A percentile compares a stretch with the other conserved stretches of the same genome.
Conservation (phyloP, 1,140 invertebrate genomes). For the Andricus grossulariae region DNA sequence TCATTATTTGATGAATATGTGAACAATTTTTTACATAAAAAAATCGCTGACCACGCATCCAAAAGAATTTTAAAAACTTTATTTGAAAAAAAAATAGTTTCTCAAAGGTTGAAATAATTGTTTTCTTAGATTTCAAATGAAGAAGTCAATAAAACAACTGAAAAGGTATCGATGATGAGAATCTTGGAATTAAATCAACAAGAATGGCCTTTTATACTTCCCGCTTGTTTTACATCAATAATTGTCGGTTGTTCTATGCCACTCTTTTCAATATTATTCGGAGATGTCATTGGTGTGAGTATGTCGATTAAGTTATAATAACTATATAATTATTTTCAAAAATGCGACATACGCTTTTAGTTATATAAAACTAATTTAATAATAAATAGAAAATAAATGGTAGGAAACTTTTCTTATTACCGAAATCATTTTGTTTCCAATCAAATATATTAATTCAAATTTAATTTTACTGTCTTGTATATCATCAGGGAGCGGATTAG, state of each 20-base stretch:
- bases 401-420: too few relatives aligned
- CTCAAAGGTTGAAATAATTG: background rate
- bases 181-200: conserved; percentile 83
- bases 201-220: conserved; percentile 84
- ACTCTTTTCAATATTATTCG: conserved; percentile 86
- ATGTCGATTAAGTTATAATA: conserved; percentile 61
- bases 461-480: too few relatives aligned
- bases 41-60: too few relatives aligned
- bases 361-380: background rate
- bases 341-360: background rate
- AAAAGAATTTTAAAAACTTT: background rate
- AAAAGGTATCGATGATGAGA: conserved; percentile 68
- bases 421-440: too few relatives aligned
- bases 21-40: too few relatives aligned
- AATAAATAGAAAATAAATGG: too few relatives aligned
- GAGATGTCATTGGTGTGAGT: conserved; percentile 85
- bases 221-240: conserved; percentile 81
- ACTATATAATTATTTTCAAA: conserved; percentile 7
- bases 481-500: too few relatives aligned
- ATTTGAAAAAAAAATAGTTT: background rate
- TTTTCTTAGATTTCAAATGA: background rate
- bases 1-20: too few relatives aligned
- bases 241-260: conserved; percentile 86
- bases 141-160: background rate
- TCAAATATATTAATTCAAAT: too few relatives aligned